Conservation (phyloP, 1,140 invertebrate species). For the Goniozus legneri region DNA sequence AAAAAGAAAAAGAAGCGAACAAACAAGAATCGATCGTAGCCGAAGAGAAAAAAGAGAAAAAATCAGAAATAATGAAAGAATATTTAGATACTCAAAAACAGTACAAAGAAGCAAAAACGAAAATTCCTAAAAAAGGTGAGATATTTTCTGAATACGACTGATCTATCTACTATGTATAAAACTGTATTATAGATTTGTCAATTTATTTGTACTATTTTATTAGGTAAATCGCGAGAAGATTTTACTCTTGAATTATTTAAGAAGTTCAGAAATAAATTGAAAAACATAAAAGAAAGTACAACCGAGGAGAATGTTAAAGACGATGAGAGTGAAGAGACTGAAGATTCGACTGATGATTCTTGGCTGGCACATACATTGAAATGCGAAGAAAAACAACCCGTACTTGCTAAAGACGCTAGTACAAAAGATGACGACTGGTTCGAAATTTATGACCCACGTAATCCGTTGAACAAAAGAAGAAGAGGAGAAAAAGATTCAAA, state of each 20-base stretch:
- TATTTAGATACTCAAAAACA: slow-evolving; percentile 75
- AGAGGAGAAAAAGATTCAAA: slow-evolving; percentile 65
- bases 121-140: slow-evolving; percentile 67
- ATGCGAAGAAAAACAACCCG: slow-evolving; percentile 72
- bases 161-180: too few species aligned
- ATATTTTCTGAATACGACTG: too few species aligned
- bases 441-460: slow-evolving; percentile 92
- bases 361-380: slow-evolving; percentile 77
- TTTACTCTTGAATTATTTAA: slow-evolving; percentile 75
- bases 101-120: slow-evolving; percentile 68
- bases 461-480: slow-evolving; percentile 88
- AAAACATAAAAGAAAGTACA: slow-evolving; percentile 59
- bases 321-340: slow-evolving; percentile 38
- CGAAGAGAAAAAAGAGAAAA: slow-evolving; percentile 43
- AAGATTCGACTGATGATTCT: slow-evolving; percentile 59
- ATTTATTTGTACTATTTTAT: too few species aligned
- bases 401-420: slow-evolving; percentile 93
- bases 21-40: slow-evolving; percentile 50
- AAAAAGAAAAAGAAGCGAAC: slow-evolving; percentile 58
- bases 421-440: slow-evolving; percentile 93
- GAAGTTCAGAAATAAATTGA: slow-evolving; percentile 80
- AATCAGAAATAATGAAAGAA: slow-evolving; percentile 66
- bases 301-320: slow-evolving; percentile 38
- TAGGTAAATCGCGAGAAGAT: slow-evolving; percentile 55
- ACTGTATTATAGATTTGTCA: too few species aligned